A percentile compares a stretch with the other conserved stretches of the same genome.
These are phyloP conservation scores for Saiga tatarica DNA, from an alignment of 2,113 vertebrate species.

Conservation along the genomic window DNA sequence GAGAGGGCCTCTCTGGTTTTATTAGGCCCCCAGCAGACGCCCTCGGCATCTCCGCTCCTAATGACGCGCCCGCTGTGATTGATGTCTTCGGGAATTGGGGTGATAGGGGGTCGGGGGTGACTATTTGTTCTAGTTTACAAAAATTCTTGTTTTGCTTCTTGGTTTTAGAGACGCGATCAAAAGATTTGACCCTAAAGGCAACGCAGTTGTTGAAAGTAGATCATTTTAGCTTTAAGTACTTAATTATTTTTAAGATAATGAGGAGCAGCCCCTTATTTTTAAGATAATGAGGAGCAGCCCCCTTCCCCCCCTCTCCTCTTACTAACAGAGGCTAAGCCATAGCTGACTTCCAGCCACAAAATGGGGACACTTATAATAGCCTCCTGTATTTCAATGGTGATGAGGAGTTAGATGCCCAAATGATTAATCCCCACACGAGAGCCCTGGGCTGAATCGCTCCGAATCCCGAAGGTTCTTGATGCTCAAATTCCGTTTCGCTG, in stretches of 20 bases:
- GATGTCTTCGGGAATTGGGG: not conserved
- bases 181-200: not conserved
- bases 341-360: not conserved
- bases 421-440: not conserved
- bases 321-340: not conserved
- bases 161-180: slow-evolving; percentile 10
- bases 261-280: not conserved
- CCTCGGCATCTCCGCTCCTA: not conserved
- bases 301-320: fast-evolving
- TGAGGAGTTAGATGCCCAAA: not conserved
- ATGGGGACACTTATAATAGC: not conserved
- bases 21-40: not conserved
- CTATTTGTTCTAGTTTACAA: not conserved
- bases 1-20: not conserved
- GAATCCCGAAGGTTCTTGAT: not conserved
- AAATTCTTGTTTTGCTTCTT: not conserved
- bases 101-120: not conserved
- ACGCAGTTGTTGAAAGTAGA: not conserved
- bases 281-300: not conserved
- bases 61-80: not conserved
- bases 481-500: not conserved
- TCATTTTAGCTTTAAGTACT: not conserved
- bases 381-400: not conserved
- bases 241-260: not conserved
- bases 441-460: not conserved